phyloP scores from a whole-genome alignment of 2,888 invertebrate species.

The Bedellia somnulentella region DNA sequence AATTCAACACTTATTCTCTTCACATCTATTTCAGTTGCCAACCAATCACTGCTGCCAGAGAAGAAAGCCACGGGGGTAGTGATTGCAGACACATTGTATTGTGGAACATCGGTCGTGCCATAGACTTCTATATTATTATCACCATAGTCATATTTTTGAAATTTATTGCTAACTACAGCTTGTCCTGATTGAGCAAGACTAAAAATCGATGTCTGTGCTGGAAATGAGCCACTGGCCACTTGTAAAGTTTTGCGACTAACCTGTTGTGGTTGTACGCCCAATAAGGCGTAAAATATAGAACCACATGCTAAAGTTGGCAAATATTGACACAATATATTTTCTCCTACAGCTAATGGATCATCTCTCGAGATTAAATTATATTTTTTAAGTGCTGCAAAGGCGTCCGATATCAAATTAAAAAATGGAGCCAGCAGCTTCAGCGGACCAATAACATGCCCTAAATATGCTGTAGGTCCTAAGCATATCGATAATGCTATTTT shows the following conservation, averaged over 20 bases:
- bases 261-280: not conserved
- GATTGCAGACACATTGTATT: not conserved
- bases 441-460: not conserved
- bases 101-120: not conserved
- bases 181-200: not conserved
- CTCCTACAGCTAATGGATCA: not conserved
- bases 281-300: not conserved
- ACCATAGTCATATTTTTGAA: not conserved
- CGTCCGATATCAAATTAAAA: constrained; percentile 8
- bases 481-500: constrained; percentile 5
- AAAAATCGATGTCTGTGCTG: not conserved
- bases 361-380: not conserved
- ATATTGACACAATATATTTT: not conserved
- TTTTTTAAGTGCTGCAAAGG: not conserved
- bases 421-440: constrained; percentile 4
- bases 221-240: not conserved
- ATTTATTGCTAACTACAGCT: not conserved
- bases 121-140: not conserved
- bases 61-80: not conserved
- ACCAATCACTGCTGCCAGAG: not conserved
- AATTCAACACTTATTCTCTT: not conserved
- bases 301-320: not conserved
- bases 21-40: not conserved
- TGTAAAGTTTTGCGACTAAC: not conserved
- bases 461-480: not conserved